Percentiles rank a stretch among this genome's conserved stretches.
Conservation (phyloP, 2,888 invertebrate genomes). For the Tenthredo mesomela region DNA sequence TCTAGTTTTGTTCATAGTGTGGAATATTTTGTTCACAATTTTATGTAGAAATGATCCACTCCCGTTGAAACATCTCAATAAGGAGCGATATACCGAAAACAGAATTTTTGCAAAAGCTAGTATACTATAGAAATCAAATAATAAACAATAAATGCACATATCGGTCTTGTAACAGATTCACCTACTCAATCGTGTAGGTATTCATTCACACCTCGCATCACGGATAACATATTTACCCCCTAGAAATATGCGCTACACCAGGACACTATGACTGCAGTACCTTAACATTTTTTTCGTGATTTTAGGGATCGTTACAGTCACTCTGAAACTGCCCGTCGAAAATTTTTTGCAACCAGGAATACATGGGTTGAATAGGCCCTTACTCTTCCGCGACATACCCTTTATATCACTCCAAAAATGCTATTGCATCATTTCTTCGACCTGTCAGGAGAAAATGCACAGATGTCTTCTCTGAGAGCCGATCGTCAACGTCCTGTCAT, state of each 20-base stretch:
- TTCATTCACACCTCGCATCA: neutral
- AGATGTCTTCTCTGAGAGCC: neutral
- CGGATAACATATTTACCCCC: constrained; percentile 35
- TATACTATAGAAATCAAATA: neutral
- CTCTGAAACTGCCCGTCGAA: constrained; percentile 11
- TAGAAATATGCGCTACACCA: constrained; percentile 42
- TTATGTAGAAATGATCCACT: neutral
- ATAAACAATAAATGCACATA: neutral
- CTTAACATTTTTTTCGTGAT: neutral
- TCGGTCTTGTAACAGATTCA: neutral
- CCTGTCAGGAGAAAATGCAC: neutral
- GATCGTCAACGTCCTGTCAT: constrained; percentile 65
- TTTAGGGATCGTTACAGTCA: constrained; percentile 6
- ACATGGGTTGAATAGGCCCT: constrained; percentile 27
- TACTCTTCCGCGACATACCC: neutral
- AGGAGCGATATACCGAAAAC: neutral
- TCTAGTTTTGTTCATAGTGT: neutral
- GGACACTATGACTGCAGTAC: constrained; percentile 21
- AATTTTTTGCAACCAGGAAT: constrained; percentile 43
- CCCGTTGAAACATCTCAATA: neutral
- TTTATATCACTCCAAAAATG: neutral
- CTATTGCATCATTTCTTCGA: neutral
- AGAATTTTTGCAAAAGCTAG: neutral
- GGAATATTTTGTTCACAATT: neutral
- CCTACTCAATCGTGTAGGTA: neutral